phyloP scores from a whole-genome alignment of 2,113 vertebrate genomes.

The Regulus satrapa region DNA sequence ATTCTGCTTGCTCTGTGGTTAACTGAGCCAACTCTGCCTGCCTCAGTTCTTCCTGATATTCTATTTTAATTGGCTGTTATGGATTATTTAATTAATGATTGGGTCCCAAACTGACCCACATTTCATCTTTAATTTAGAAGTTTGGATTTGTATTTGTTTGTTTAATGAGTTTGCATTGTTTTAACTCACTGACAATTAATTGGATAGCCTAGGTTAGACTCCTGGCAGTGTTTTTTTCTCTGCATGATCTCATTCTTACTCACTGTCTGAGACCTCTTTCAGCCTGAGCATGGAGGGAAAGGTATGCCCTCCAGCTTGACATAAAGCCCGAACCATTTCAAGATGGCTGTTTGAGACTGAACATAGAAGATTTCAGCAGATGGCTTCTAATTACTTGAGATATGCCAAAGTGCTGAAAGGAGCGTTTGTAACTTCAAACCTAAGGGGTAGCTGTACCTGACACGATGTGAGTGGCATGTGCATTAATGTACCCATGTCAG shows the following conservation, averaged over 20 bases:
- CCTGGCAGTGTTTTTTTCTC: not conserved
- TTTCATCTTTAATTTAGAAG: conserved; percentile 1
- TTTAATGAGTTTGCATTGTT: conserved; percentile 26
- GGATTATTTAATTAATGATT: not conserved
- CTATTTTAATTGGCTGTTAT: conserved; percentile 22
- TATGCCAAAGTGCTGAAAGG: conserved; percentile 61
- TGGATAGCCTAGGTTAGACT: conserved; percentile 27
- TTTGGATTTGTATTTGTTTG: conserved; percentile 8
- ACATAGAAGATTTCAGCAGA: conserved; percentile 47
- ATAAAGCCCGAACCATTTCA: conserved; percentile 39
- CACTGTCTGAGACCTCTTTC: conserved; percentile 26
- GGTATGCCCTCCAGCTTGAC: conserved; percentile 42
- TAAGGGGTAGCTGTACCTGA: conserved; percentile 60
- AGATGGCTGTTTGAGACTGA: conserved; percentile 51
- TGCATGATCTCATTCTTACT: conserved; percentile 27
- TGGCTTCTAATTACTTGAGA: conserved; percentile 67
- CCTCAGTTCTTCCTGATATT: not conserved
- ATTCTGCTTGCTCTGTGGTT: not conserved
- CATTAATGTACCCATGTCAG: conserved; percentile 49
- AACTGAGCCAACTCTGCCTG: not conserved
- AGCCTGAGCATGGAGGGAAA: not conserved
- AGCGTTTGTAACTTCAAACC: conserved; percentile 51
- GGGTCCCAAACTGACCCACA: not conserved
- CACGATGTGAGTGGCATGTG: conserved; percentile 46
- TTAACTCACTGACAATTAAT: conserved; percentile 38